These are phyloP conservation scores for Mormyrops boulengeri DNA, from an alignment of 2,797 vertebrate genomes.

Conservation along the genomic window DNA sequence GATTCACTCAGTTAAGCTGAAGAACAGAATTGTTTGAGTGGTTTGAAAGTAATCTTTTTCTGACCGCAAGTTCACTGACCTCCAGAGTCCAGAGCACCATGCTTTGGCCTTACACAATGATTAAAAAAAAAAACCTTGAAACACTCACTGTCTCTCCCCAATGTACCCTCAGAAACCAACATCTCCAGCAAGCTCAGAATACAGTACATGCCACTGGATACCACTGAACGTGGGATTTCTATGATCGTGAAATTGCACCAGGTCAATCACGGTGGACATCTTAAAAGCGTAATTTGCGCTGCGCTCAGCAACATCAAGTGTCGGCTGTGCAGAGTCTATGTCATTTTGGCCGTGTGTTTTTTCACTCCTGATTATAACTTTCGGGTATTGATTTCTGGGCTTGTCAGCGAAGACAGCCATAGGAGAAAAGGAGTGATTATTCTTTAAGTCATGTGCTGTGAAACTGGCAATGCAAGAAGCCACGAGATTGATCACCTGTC, in stretches of 20 bases:
- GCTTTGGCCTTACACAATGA: neutral
- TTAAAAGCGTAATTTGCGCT: neutral
- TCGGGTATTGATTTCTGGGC: neutral
- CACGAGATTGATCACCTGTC: constrained; percentile 13
- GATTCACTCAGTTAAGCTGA: neutral
- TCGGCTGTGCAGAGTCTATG: neutral
- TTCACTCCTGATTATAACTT: neutral
- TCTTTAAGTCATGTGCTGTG: neutral
- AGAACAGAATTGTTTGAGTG: neutral
- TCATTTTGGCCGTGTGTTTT: neutral
- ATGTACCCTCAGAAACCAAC: no score
- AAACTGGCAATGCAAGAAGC: constrained; percentile 8
- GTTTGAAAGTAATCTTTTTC: neutral
- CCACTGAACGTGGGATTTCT: neutral
- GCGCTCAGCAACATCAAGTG: no score
- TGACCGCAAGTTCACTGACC: neutral
- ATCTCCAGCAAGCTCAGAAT: neutral
- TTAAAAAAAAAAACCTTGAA: neutral
- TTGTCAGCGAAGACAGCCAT: neutral
- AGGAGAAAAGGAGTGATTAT: neutral
- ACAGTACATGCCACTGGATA: neutral
- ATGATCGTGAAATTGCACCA: neutral
- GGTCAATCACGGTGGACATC: neutral
- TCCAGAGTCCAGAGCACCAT: neutral
- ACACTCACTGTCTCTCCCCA: neutral